Percentiles rank a stretch among this genome's conserved stretches.
Evolutionary conservation across 1,140 invertebrate genomes (phyloP).

Genomic region (Kradibia gibbosae): DNA sequence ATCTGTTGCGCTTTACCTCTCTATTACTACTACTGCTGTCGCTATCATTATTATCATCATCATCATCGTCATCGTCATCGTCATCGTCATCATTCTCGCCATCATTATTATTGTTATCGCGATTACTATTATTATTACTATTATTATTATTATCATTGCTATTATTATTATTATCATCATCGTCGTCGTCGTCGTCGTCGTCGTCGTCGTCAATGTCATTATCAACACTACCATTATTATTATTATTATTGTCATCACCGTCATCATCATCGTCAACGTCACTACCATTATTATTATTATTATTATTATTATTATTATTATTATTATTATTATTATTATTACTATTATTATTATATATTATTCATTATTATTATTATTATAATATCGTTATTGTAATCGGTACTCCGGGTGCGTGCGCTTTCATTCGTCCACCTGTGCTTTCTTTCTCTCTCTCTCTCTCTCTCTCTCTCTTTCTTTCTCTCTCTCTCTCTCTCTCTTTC

Average conservation of each 20-base stretch:
- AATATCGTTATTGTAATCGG: slow-evolving; percentile 10
- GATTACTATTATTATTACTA: background rate
- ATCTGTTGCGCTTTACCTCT: background rate
- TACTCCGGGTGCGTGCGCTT: background rate
- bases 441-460: background rate
- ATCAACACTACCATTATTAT: background rate
- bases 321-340: background rate
- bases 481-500: no score
- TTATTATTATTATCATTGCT: background rate
- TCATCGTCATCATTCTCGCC: background rate
- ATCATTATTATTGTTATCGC: background rate
- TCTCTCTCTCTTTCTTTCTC: background rate
- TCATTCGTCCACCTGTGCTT: background rate
- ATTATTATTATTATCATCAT: no score
- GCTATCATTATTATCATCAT: no score
- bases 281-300: background rate
- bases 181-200: background rate
- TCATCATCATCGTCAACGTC: background rate
- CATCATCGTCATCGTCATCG: background rate
- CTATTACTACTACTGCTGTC: no score
- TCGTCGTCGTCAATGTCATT: background rate
- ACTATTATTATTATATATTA: background rate
- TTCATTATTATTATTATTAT: background rate
- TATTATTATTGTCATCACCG: background rate
- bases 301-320: background rate